Base-by-base conservation (phyloP, 2,797 vertebrate species). In the Melanotaenia parkinsoni region DNA sequence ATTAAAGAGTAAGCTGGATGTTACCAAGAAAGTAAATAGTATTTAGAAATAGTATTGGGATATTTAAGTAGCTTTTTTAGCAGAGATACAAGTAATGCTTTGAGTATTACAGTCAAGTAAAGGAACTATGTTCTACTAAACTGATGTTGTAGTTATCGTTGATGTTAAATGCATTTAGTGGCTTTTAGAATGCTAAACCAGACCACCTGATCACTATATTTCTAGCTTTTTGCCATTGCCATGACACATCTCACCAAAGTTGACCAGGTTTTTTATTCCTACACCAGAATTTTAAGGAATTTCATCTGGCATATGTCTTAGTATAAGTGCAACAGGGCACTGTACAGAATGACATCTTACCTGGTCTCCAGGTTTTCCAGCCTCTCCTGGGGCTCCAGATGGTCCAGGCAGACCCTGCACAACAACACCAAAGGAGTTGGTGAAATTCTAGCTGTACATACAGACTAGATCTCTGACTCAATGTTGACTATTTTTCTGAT, bases 351-450 rank as follows among this genome's bases (percentile, higher is more conserved):
- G 51, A 69, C 13, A 1, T 57, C 94, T 93, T 83, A 98, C 97
- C 94, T 96, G 95, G 69, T 98, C 97, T 92, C 97, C 97, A 33
- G 96, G 92, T 79, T 98, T 98, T 88, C 97, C 97, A 72, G 88
- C 79, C 92, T 98, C 97, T 65, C 97, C 97, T 0, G 97, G 96
- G 85, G 97, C 51, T 60, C 97, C 97, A 16, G 95, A 84, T 30
- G 97, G 94, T 59, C 97, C 97, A 50, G 97, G 97, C 59, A 98
- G 95, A 76, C 97, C 97, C 97, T 98, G 88, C 22, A 57, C 66
- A 75, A 79, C 56, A 85, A 76, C 26, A 81, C 50, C 59, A 84
- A 67, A 79, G 3, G 0, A 43, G 61, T 80, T 58, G 33, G 20
- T 82, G 60, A 81, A 18, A 63, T 71, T 2, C 54, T 54, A 38